Evolutionary conservation across 2,113 vertebrate species (phyloP).

Genomic region (Arenaria interpres): DNA sequence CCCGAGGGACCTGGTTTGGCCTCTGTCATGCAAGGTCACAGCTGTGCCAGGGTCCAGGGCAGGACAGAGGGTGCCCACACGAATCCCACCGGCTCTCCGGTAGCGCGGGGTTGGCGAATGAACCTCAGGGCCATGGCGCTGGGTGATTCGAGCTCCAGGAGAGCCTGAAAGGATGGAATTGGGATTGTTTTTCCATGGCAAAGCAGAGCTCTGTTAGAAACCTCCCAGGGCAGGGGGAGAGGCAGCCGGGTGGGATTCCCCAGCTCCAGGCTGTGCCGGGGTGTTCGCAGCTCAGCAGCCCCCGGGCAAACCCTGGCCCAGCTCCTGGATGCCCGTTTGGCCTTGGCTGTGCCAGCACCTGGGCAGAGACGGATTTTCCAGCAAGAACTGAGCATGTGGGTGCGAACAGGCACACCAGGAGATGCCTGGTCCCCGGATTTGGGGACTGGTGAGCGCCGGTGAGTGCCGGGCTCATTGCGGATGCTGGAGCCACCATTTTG

Average conservation of each 20-base stretch:
- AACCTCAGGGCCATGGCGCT: rapidly evolving
- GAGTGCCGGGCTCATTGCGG: background rate
- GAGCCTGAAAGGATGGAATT: rapidly evolving
- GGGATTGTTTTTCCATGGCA: background rate
- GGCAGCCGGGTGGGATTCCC: too few species aligned
- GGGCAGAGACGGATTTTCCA: background rate
- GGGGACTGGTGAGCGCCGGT: rapidly evolving
- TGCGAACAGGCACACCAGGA: rapidly evolving
- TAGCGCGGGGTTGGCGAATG: rapidly evolving
- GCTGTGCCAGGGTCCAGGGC: background rate
- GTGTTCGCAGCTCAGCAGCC: background rate
- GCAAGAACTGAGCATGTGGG: background rate
- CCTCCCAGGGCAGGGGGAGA: background rate
- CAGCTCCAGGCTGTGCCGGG: background rate
- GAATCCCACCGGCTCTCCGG: rapidly evolving
- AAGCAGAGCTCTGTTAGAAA: background rate
- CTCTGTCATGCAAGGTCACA: rapidly evolving
- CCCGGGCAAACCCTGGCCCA: background rate
- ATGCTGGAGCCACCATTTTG: background rate
- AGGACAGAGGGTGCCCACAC: background rate
- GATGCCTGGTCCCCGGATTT: background rate
- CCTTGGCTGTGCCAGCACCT: background rate
- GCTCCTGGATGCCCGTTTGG: rapidly evolving
- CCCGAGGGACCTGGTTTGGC: rapidly evolving
- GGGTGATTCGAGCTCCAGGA: rapidly evolving